Base-by-base conservation (phyloP, 2,888 invertebrate species). In the Callimorpha dominula region DNA sequence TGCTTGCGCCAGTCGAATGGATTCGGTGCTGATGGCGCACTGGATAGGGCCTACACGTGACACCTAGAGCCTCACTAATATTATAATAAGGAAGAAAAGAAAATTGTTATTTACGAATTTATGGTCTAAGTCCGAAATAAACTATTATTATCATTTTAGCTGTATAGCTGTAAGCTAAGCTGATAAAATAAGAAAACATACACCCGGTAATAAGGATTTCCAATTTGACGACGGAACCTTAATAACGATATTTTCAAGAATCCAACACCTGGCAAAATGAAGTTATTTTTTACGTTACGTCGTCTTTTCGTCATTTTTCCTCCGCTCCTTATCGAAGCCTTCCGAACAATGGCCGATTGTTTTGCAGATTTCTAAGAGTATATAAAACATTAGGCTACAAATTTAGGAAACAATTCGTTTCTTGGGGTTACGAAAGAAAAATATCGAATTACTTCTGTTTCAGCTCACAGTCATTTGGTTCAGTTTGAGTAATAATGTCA, bases 281-380 rank as follows among this genome's bases (percentile, higher is more conserved):
- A 50, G 70, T 78, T 31, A 77, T 77, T 78, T 83, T 81, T 76
- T 74, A 74, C 54, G 68, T 83, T 76, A 83, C 82, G 69, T 78
- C 20, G 75, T 43, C 42, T 52, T 50, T 43, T n/a, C 65, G 64
- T 43, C 72, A 42, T 78, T 80, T 84, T 85, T 81, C 50, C 60
- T 31, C 31, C 60, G 12, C 4, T 31, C 64, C 83, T 93, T 93
- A 93, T 93, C 93, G 74, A 73, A 73, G 42, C n/a, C 57, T 65
- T 69, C n/a, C 68, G 78, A 91, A 94, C 94, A 94, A 94, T 94
- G 75, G 89, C n/a, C 88, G 80, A 94, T 94, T 94, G 94, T 94
- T 91, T 88, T 80, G 79, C 76, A 70, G 74, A 86, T 83, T 84
- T 78, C 71, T 68, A 72, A 71, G 75, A 90, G 92, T 93, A 91